phyloP scores from a whole-genome alignment of 2,888 invertebrate species.

The Ceriagrion tenellum region DNA sequence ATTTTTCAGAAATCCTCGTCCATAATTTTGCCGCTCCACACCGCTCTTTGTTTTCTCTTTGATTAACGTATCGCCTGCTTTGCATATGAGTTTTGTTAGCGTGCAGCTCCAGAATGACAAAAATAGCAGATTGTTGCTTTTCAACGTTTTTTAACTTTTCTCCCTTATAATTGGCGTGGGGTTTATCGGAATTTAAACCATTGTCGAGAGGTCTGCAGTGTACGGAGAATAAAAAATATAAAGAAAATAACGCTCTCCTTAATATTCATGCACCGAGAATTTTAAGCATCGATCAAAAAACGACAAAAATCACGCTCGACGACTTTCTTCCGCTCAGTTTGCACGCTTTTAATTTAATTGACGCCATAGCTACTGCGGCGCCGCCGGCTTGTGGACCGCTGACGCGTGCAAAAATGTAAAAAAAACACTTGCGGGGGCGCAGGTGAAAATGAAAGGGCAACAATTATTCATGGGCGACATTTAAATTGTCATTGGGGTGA shows the following conservation, averaged over 20 bases:
- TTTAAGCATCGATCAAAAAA: conserved; percentile 28
- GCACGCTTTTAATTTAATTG: conserved; percentile 1
- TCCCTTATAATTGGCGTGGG: not conserved
- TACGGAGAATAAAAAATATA: not conserved
- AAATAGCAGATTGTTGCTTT: not conserved
- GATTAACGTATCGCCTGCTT: not conserved
- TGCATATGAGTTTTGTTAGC: conserved; percentile 9
- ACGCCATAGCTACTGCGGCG: not conserved
- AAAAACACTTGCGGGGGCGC: not conserved
- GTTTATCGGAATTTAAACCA: not conserved
- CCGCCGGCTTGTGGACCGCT: not conserved
- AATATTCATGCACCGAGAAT: conserved; percentile 3
- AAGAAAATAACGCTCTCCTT: not conserved
- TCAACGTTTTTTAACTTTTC: not conserved
- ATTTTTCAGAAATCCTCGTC: conserved; percentile 73
- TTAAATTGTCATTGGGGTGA: not conserved
- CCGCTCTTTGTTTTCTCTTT: not conserved
- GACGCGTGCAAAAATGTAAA: not conserved
- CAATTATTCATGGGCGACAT: conserved; percentile 4
- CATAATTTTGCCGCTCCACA: conserved; percentile 75
- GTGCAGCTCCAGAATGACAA: not conserved
- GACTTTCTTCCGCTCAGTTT: conserved; percentile 34
- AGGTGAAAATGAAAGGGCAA: conserved; percentile 16
- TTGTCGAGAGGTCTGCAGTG: conserved; percentile 1
- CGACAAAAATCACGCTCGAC: conserved; percentile 35